Conservation (phyloP, 1,140 invertebrate species). For the Hypsibius dujardini region DNA sequence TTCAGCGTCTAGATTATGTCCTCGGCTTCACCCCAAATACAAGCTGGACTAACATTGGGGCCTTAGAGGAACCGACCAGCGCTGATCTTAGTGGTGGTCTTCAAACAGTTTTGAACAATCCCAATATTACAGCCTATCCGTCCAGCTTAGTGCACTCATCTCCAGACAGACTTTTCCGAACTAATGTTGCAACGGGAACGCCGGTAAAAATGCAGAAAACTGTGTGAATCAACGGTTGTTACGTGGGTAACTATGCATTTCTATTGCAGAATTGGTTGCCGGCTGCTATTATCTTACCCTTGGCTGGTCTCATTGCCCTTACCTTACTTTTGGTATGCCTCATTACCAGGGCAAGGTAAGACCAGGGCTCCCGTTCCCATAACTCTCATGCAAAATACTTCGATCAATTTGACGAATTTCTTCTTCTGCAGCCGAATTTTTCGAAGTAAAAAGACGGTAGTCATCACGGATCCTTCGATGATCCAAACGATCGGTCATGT, state of each 20-base stretch:
- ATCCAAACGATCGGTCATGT: neutral
- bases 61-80: neutral
- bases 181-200: neutral
- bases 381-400: neutral
- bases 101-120: neutral
- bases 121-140: constrained; percentile 2
- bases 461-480: constrained; percentile 12
- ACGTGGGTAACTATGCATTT: neutral
- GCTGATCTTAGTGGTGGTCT: neutral
- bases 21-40: neutral
- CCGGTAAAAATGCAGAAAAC: neutral
- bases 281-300: constrained; percentile 3
- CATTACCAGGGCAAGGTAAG: constrained; percentile 14
- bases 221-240: neutral
- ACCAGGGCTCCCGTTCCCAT: neutral
- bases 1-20: constrained; percentile 5
- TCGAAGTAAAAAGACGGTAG: constrained; percentile 13
- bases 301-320: neutral
- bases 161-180: neutral
- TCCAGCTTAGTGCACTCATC: neutral
- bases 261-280: constrained; percentile 2
- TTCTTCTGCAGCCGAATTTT: neutral
- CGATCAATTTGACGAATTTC: neutral
- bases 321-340: neutral
- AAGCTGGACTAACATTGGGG: neutral